Percentiles rank a stretch among this genome's conserved stretches.
Evolutionary conservation across 2,113 vertebrate species (phyloP).

Genomic region (Gnathonemus longibarbis): DNA sequence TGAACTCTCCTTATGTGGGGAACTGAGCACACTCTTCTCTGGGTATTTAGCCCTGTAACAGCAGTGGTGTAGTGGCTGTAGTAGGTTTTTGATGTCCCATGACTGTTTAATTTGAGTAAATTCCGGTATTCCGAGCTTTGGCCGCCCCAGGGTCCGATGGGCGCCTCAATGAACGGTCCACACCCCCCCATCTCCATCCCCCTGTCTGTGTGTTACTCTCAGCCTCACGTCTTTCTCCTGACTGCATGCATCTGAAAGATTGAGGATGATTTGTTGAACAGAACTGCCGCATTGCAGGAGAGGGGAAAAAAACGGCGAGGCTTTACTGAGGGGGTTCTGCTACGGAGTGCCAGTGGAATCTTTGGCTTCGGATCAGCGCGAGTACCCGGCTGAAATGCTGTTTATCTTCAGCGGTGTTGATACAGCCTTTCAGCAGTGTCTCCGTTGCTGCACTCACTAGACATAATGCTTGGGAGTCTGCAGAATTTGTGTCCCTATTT

Average conservation of each 20-base stretch:
- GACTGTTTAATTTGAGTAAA: not conserved
- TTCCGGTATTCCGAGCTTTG: not conserved
- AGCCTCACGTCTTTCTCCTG: not conserved
- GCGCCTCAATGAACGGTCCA: not conserved
- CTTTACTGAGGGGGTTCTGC: not conserved
- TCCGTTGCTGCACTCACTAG: not conserved
- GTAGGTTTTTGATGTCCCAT: not conserved
- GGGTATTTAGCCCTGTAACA: not conserved
- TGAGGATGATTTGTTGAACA: slow-evolving; percentile 32
- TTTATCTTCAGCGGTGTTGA: not conserved
- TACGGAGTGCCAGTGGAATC: not conserved
- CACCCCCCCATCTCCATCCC: slow-evolving; percentile 25
- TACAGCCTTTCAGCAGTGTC: not conserved
- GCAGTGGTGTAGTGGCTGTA: not conserved
- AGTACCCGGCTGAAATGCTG: not conserved
- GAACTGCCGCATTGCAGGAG: slow-evolving; percentile 13
- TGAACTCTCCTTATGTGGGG: not conserved
- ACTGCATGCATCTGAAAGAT: slow-evolving; percentile 43
- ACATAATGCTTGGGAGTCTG: not conserved
- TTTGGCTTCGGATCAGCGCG: not conserved
- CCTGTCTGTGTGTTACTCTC: not conserved
- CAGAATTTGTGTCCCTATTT: not conserved
- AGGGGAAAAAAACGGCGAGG: slow-evolving; percentile 4
- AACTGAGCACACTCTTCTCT: not conserved
- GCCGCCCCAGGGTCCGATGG: not conserved